Base-by-base conservation (phyloP, 2,113 vertebrate genomes). In the Prochilodus magdalenae region DNA sequence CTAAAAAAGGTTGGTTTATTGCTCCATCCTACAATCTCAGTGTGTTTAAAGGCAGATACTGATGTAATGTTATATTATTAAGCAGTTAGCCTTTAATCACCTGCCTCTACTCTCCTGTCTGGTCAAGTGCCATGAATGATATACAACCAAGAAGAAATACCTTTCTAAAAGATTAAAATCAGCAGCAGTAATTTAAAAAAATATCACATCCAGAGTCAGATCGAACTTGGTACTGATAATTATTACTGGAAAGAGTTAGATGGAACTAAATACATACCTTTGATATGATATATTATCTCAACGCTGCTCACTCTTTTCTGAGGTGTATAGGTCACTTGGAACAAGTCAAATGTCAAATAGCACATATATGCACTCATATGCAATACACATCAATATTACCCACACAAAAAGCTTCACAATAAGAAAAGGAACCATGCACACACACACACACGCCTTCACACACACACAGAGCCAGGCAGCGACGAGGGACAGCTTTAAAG, bases 401-500 rank as follows among this genome's bases (percentile, higher is more conserved):
- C 20, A 36, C 10, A 70, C 16, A 6, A 67, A 36, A 36, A 36
- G 1, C 33, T 22, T 33, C 10, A 18, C 63, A 66, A 18, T 66
- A 6, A 24, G n/a, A n/a, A 44, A 33, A 67, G 29, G 11, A 30
- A 16, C 12, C 60, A 78, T 20, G 57, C 8, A 36, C 6, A 33
- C 27, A 33, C 13, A 55, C 14, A 33, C 22, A 71, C 13, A 73
- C 73, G 62, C 84, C 66, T 60, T 65, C 73, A 70, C 8, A 76
- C 77, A 66, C 75, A 82, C 65, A 71, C 51, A 79, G 77, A 82
- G 86, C 75, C 81, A 84, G 83, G 80, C 86, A 86, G 80, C 82
- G 86, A 91, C 89, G 86, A 90, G 87, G 87, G 87, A 90, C 87
- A 90, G 88, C 89, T 92, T 91, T 92, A 88, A 88, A 89, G 81